phyloP scores from a whole-genome alignment of 1,140 invertebrate species.

The Caligus rogercresseyi region DNA sequence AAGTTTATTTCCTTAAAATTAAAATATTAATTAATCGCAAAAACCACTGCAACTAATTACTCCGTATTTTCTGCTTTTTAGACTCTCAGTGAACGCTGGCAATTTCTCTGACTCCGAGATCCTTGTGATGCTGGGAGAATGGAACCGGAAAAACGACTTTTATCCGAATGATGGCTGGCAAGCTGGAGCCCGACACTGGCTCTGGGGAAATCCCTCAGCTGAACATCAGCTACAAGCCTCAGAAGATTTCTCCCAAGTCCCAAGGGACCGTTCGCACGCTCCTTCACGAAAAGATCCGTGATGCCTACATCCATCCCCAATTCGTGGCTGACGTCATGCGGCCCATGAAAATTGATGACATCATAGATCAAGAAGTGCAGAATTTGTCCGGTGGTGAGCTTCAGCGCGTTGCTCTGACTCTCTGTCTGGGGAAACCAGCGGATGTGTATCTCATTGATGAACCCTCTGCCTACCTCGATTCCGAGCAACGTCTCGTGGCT shows the following conservation, averaged over 20 bases:
- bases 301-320: conserved; percentile 90
- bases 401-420: conserved; percentile 83
- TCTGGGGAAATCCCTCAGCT: conserved; percentile 66
- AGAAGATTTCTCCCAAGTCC: conserved; percentile 97
- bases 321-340: conserved; percentile 28
- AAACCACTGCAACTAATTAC: no score
- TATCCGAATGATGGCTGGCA: conserved; percentile 92
- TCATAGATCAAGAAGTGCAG: conserved; percentile 97
- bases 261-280: conserved; percentile 76
- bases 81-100: conserved; percentile 50
- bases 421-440: conserved; percentile 94
- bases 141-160: conserved; percentile 99
- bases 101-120: conserved; percentile 99
- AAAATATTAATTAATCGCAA: no score
- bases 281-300: conserved; percentile 86
- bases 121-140: conserved; percentile 88
- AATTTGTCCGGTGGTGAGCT: conserved; percentile 98
- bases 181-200: conserved; percentile 74
- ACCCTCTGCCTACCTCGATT: conserved; percentile 96
- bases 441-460: conserved; percentile 99
- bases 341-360: conserved; percentile 56
- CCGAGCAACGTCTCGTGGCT: conserved; percentile 97
- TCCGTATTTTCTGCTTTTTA: not conserved
- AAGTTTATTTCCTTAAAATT: no score
- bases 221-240: conserved; percentile 98